These are phyloP conservation scores for Melipona bicolor DNA, from an alignment of 2,888 invertebrate genomes.

Conservation along the genomic window DNA sequence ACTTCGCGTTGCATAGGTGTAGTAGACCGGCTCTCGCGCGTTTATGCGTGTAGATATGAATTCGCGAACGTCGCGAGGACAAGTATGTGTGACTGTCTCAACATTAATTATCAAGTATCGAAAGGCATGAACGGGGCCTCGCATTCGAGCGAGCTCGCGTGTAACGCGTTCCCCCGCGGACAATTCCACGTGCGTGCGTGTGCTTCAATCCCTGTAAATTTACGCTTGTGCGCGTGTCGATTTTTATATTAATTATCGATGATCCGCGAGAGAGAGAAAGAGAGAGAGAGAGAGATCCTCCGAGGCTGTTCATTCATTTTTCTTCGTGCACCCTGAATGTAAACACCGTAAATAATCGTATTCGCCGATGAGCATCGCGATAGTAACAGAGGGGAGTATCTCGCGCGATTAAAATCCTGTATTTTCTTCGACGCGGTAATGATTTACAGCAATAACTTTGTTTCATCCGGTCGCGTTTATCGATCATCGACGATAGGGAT, in stretches of 20 bases:
- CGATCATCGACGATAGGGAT: neutral
- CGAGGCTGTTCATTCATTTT: conserved; percentile 2
- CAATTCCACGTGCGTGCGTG: conserved; percentile 1
- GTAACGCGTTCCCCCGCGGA: conserved; percentile 30
- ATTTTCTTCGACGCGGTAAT: neutral
- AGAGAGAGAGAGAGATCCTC: neutral
- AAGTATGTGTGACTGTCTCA: conserved; percentile 16
- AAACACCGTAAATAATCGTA: conserved; percentile 47
- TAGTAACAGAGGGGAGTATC: conserved; percentile 22
- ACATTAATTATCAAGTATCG: conserved; percentile 51
- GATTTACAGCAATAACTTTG: conserved; percentile 10
- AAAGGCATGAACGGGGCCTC: conserved; percentile 28
- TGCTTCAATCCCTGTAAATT: conserved; percentile 29
- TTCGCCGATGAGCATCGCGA: conserved; percentile 33
- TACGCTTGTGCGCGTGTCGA: conserved; percentile 37
- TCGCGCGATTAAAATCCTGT: conserved; percentile 18
- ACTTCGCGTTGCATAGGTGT: neutral
- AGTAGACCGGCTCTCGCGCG: neutral
- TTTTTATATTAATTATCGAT: conserved; percentile 53
- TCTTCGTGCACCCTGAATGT: conserved; percentile 23
- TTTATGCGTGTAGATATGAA: neutral
- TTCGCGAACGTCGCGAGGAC: neutral
- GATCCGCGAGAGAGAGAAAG: neutral
- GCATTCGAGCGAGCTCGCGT: neutral
- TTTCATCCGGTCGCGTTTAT: neutral